Evolutionary conservation across 2,797 vertebrate genomes (phyloP).

Genomic region (Sphenodon punctatus): DNA sequence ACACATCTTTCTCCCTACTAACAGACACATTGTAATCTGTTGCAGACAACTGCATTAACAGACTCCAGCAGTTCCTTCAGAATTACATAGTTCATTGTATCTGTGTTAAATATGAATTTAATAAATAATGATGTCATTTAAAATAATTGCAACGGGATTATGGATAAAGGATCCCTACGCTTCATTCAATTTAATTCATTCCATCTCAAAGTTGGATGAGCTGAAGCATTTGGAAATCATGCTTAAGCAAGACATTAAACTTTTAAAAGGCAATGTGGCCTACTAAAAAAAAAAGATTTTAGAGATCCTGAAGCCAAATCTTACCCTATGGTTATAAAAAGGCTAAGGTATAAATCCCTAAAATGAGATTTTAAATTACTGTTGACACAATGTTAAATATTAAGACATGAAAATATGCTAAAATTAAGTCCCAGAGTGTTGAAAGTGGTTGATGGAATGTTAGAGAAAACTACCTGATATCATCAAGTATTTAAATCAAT

Average conservation of each 20-base stretch:
- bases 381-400: background rate
- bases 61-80: background rate
- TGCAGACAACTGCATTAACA: background rate
- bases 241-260: accelerated
- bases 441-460: background rate
- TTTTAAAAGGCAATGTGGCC: background rate
- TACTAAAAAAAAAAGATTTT: background rate
- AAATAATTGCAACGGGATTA: too few relatives aligned
- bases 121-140: too few relatives aligned
- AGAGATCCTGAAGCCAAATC: background rate
- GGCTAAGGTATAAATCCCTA: background rate
- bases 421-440: background rate
- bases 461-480: background rate
- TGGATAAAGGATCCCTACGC: background rate
- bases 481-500: background rate
- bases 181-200: background rate
- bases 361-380: background rate
- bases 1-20: conserved; percentile 4
- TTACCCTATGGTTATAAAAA: background rate
- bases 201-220: background rate
- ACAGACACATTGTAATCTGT: background rate
- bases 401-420: background rate
- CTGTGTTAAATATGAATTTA: background rate
- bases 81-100: background rate
- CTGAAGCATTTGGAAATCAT: background rate